Evolutionary conservation across 2,113 vertebrate species (phyloP).

Genomic region (Pteronura brasiliensis): DNA sequence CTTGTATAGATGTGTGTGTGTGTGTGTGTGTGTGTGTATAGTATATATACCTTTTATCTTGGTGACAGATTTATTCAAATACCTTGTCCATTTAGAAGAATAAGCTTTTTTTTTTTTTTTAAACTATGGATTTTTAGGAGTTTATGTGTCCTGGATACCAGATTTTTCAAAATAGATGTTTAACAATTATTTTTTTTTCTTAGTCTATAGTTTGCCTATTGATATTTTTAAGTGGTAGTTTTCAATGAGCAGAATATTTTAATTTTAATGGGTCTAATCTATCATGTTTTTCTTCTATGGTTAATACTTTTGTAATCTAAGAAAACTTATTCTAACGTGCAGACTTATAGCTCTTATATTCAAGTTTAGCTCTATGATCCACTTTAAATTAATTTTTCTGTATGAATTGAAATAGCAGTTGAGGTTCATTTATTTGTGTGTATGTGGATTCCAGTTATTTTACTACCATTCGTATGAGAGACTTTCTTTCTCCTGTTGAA

Average conservation of each 20-base stretch:
- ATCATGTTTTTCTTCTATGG: background rate
- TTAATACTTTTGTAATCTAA: background rate
- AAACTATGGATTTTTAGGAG: background rate
- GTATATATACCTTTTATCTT: no score
- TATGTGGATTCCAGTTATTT: background rate
- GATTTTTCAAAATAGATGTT: background rate
- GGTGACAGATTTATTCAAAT: background rate
- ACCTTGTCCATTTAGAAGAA: background rate
- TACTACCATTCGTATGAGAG: background rate
- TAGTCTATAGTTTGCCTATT: background rate
- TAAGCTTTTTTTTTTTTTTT: background rate
- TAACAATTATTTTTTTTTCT: background rate
- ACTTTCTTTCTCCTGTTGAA: background rate
- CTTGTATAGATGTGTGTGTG: no score
- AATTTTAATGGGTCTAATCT: background rate
- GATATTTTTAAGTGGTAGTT: background rate
- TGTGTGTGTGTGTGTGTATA: no score
- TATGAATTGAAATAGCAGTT: background rate
- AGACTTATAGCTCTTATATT: background rate
- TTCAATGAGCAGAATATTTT: background rate
- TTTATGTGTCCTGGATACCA: background rate
- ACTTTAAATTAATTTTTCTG: background rate
- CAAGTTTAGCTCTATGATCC: background rate
- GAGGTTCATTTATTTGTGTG: background rate
- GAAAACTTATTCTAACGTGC: background rate